Percentiles rank a stretch among this genome's conserved stretches.
These are phyloP conservation scores for Dryobota labecula DNA, from an alignment of 2,888 invertebrate species.

Conservation along the genomic window DNA sequence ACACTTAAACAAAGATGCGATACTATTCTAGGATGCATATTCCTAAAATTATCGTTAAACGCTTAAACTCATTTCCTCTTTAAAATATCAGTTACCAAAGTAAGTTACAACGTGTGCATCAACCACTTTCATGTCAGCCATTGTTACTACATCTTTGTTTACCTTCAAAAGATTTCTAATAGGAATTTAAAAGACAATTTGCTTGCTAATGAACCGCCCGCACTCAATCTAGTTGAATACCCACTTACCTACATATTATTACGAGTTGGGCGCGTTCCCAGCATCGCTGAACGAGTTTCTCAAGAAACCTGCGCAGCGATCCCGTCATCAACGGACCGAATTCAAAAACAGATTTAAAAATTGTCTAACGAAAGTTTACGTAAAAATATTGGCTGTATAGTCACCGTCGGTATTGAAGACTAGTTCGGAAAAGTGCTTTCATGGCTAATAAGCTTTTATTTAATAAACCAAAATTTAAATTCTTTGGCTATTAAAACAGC, in stretches of 20 bases:
- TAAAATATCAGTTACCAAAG: constrained; percentile 11
- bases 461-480: neutral
- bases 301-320: constrained; percentile 31
- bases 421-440: neutral
- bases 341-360: constrained; percentile 28
- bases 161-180: constrained; percentile 62
- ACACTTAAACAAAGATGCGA: neutral
- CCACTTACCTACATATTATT: constrained; percentile 68
- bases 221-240: constrained; percentile 67
- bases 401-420: neutral
- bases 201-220: constrained; percentile 73
- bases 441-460: neutral
- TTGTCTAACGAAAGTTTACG: neutral
- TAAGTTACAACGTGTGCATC: constrained; percentile 9
- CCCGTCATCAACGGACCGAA: constrained; percentile 31
- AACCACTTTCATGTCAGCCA: neutral
- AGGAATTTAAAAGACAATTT: constrained; percentile 72
- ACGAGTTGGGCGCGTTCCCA: constrained; percentile 57
- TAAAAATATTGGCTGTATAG: constrained; percentile 2
- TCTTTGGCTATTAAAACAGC: neutral
- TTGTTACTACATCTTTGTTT: constrained; percentile 47
- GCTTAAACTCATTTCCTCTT: neutral
- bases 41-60: neutral
- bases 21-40: neutral
- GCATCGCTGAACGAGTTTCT: constrained; percentile 49